Conservation (phyloP, 2,888 invertebrate genomes). For the Tanypteryx hageni region DNA sequence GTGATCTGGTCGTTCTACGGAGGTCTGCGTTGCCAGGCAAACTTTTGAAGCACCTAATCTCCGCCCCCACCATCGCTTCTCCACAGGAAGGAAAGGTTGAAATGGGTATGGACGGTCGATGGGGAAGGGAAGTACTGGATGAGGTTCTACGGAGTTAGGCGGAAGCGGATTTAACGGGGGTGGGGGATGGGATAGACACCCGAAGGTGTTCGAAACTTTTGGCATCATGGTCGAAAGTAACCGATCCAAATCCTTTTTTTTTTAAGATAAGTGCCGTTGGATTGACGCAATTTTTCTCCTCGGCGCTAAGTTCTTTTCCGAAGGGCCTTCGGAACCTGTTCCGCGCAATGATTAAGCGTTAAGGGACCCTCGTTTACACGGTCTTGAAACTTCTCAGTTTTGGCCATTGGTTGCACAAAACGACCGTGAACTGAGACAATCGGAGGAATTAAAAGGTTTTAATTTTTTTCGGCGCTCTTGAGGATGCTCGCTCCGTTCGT, state of each 20-base stretch:
- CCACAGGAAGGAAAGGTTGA: neutral
- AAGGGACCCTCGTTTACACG: neutral
- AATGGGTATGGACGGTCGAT: neutral
- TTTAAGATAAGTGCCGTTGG: neutral
- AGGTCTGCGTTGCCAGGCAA: neutral
- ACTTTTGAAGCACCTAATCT: neutral
- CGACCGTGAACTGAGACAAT: too few species aligned
- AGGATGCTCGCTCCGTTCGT: too few species aligned
- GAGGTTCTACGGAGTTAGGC: too few species aligned
- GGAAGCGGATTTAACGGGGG: too few species aligned
- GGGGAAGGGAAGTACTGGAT: too few species aligned
- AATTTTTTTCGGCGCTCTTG: too few species aligned
- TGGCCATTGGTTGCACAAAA: too few species aligned
- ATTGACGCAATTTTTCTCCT: neutral
- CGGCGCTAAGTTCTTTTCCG: neutral
- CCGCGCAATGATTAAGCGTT: neutral
- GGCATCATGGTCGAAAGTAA: neutral
- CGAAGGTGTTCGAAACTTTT: conserved; percentile 14
- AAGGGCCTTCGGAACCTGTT: neutral
- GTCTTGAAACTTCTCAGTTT: neutral
- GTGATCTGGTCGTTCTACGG: neutral
- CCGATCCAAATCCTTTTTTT: neutral
- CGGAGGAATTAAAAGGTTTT: too few species aligned
- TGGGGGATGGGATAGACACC: neutral
- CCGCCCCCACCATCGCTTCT: neutral